These are phyloP conservation scores for Cardinalis cardinalis DNA, from an alignment of 2,113 vertebrate genomes.

Conservation along the genomic window DNA sequence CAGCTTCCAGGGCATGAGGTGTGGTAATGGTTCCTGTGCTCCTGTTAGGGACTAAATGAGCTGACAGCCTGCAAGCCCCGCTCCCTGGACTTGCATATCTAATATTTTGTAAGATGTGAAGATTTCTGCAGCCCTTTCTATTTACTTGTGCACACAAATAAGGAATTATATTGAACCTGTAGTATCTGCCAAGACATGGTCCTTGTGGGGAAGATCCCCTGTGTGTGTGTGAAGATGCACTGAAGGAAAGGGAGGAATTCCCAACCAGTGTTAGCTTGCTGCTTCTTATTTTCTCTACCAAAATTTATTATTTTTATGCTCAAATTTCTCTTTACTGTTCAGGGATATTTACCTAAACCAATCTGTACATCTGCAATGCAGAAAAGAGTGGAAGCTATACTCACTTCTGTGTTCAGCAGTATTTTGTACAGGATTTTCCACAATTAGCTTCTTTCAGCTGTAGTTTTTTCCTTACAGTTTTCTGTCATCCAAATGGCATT, in stretches of 20 bases:
- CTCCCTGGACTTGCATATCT: neutral
- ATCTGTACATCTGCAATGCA: neutral
- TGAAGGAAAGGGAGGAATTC: neutral
- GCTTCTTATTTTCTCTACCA: neutral
- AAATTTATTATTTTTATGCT: neutral
- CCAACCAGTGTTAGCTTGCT: neutral
- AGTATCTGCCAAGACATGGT: neutral
- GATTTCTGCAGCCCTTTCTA: neutral
- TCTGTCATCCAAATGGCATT: neutral
- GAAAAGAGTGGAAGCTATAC: neutral
- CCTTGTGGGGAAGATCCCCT: neutral
- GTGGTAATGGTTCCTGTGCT: neutral
- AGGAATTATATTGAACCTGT: neutral
- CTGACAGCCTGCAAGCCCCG: neutral
- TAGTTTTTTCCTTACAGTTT: neutral
- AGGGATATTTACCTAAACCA: neutral
- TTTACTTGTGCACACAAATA: neutral
- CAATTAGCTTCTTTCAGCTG: neutral
- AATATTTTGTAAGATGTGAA: neutral
- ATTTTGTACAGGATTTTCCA: neutral
- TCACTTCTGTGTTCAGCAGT: neutral
- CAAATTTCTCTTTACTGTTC: neutral
- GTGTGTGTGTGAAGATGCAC: neutral
- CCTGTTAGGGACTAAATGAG: neutral
- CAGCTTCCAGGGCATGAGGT: neutral